Conservation (phyloP, 2,797 vertebrate species). For the Channallabes apus region DNA sequence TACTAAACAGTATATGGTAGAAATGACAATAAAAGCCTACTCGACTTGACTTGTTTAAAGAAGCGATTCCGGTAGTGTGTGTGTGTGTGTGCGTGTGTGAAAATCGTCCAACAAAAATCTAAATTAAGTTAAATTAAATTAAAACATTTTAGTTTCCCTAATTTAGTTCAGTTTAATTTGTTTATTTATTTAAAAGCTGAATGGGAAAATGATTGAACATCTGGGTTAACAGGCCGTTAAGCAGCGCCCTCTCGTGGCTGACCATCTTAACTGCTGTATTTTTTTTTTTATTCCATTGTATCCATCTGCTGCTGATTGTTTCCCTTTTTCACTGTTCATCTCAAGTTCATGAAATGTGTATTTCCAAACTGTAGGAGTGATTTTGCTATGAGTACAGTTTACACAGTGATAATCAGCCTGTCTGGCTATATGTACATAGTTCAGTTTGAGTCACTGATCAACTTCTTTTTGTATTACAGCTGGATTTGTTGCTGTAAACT, state of each 20-base stretch:
- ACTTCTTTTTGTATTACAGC: slow-evolving; percentile 18
- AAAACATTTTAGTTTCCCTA: not conserved
- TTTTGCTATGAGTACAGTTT: slow-evolving; percentile 17
- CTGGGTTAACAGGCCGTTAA: not conserved
- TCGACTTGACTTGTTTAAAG: too few species aligned
- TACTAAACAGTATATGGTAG: too few species aligned
- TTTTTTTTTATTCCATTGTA: not conserved
- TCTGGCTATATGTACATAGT: not conserved
- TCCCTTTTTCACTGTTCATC: not conserved
- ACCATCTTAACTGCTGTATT: not conserved
- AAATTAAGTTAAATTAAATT: not conserved
- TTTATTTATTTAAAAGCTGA: not conserved
- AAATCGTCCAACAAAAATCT: not conserved
- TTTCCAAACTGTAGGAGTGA: not conserved
- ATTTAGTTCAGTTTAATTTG: not conserved
- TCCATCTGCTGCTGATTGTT: slow-evolving; percentile 1
- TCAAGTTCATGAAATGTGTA: not conserved
- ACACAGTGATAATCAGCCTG: slow-evolving; percentile 1
- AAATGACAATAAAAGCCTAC: too few species aligned
- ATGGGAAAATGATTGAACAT: not conserved
- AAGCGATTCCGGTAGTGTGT: too few species aligned
- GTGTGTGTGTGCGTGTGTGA: too few species aligned
- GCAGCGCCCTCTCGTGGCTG: slow-evolving; percentile 24
- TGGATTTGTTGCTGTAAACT: not conserved
- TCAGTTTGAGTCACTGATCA: slow-evolving; percentile 10